phyloP scores from a whole-genome alignment of 2,888 invertebrate species.

The Campoletis raptor region DNA sequence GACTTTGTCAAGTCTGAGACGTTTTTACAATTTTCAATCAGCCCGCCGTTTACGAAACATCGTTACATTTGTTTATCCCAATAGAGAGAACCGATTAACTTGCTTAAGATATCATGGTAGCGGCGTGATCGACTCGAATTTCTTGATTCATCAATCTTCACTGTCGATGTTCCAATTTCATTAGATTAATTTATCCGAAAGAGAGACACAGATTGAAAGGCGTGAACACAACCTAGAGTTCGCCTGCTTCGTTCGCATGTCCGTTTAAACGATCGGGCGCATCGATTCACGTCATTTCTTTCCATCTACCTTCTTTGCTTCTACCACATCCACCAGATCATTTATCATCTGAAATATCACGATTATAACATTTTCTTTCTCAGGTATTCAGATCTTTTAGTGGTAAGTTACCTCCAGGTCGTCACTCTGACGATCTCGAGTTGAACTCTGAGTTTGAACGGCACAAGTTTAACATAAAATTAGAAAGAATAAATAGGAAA shows the following conservation, averaged over 20 bases:
- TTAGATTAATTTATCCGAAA: constrained; percentile 63
- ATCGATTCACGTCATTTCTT: constrained; percentile 49
- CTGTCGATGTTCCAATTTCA: constrained; percentile 62
- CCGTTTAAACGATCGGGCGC: constrained; percentile 50
- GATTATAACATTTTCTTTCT: neutral
- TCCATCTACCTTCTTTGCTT: constrained; percentile 17
- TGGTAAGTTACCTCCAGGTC: neutral
- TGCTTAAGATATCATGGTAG: constrained; percentile 6
- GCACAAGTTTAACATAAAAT: neutral
- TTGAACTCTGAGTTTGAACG: neutral
- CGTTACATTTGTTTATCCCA: constrained; percentile 24
- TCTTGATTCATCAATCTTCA: constrained; percentile 46
- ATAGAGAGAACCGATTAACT: constrained; percentile 26
- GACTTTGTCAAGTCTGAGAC: constrained; percentile 55
- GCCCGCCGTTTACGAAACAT: neutral
- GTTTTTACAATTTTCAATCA: constrained; percentile 48
- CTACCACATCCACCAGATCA: constrained; percentile 27
- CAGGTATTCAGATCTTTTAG: neutral
- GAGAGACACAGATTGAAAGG: constrained; percentile 23
- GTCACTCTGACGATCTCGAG: neutral
- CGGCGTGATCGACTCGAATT: constrained; percentile 39
- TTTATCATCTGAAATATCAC: constrained; percentile 51
- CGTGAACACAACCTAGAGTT: constrained; percentile 52
- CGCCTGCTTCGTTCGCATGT: constrained; percentile 45
- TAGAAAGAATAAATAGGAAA: neutral